These are phyloP conservation scores for Yasuhikotakia modesta DNA, from an alignment of 2,797 vertebrate species.

Conservation along the genomic window DNA sequence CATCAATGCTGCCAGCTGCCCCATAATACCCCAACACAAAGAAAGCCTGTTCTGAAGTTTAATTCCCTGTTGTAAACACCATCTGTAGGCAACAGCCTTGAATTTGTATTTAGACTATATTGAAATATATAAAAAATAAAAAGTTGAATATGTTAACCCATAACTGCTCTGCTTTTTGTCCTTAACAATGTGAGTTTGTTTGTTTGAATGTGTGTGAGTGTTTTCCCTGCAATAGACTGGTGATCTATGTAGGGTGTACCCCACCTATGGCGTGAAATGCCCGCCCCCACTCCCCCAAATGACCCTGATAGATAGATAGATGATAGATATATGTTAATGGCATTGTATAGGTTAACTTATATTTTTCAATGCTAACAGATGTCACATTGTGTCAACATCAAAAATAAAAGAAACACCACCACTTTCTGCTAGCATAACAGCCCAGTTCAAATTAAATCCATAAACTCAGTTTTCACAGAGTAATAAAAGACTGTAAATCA, in stretches of 20 bases:
- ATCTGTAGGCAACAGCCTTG: background rate
- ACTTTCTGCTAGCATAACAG: background rate
- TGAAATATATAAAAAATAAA: background rate
- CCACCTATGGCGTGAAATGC: too few relatives aligned
- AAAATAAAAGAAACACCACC: background rate
- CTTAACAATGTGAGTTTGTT: too few relatives aligned
- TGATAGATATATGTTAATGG: background rate
- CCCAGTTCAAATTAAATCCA: background rate
- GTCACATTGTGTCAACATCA: background rate
- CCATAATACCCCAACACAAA: constrained; percentile 42
- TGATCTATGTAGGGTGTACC: too few relatives aligned
- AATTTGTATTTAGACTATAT: background rate
- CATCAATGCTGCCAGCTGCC: too few relatives aligned
- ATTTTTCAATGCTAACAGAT: too few relatives aligned
- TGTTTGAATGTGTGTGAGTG: too few relatives aligned
- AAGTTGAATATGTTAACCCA: background rate
- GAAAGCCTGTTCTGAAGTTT: constrained; percentile 46
- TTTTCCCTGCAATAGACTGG: too few relatives aligned
- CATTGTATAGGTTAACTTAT: background rate
- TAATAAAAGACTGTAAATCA: background rate
- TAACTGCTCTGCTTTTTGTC: background rate
- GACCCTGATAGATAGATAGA: too few relatives aligned
- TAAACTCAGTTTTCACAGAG: background rate
- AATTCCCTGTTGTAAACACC: constrained; percentile 27
- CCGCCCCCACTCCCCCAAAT: too few relatives aligned